These are phyloP conservation scores for Lordiphosa clarofinis DNA, from an alignment of 1,140 invertebrate species.

Conservation along the genomic window DNA sequence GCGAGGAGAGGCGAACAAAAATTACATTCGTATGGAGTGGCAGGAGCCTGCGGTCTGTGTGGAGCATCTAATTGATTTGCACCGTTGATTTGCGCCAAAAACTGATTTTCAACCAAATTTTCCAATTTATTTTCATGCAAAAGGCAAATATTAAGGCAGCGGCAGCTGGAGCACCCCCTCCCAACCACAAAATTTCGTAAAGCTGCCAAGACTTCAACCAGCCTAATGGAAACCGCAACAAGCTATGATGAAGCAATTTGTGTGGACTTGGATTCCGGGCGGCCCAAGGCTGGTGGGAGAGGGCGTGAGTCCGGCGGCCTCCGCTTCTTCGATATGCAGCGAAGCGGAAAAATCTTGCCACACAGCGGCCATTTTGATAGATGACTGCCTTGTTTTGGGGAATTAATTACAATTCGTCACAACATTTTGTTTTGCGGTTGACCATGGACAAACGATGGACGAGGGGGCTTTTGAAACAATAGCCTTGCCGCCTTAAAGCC, in stretches of 20 bases:
- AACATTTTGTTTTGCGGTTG: conserved; percentile 74
- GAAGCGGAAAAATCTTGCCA: conserved; percentile 70
- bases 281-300: conserved; percentile 32
- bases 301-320: conserved; percentile 23
- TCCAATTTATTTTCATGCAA: conserved; percentile 69
- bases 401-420: conserved; percentile 80
- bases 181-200: conserved; percentile 15
- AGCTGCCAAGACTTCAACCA: conserved; percentile 45
- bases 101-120: conserved; percentile 57
- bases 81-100: conserved; percentile 53
- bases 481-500: conserved; percentile 39
- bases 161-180: background rate
- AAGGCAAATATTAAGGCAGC: conserved; percentile 62
- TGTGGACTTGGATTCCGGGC: conserved; percentile 23
- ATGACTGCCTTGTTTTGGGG: conserved; percentile 76
- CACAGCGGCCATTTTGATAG: conserved; percentile 60
- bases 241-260: conserved; percentile 76
- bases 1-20: conserved; percentile 9
- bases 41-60: conserved; percentile 21
- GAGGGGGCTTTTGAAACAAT: conserved; percentile 51
- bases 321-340: conserved; percentile 18
- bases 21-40: conserved; percentile 19
- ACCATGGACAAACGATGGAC: conserved; percentile 26
- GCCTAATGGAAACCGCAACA: conserved; percentile 72
- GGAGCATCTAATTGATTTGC: conserved; percentile 66